Base-by-base conservation (phyloP, 2,888 invertebrate genomes). In the Troides helena region DNA sequence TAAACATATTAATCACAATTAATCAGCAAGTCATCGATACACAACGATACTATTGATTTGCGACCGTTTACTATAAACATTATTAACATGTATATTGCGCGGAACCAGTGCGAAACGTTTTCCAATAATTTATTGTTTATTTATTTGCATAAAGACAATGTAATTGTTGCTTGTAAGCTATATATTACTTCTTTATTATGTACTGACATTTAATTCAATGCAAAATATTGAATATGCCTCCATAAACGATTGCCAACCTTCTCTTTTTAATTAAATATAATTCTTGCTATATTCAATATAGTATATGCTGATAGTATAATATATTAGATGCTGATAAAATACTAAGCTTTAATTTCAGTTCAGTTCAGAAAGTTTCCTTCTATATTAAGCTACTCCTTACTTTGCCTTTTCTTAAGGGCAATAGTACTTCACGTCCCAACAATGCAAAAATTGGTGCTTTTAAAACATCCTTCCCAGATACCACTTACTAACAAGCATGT, bases 1-100 rank as follows among this genome's bases (percentile, higher is more conserved):
- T 61, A 70, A 64, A 67, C 25, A 50, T 64, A 70, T 70, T 70
- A 70, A 70, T 70, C 70, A 70, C 70, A 70, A 70, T 67, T 70
- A 70, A 70, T 70, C 70, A 64, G 56, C 50, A 17, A 67, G 70
- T 70, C 70, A 67, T 65, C 70, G 64, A 67, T 67, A 70, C 64
- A 57, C 61, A 56, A 46, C 30, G 67, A 63, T 67, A 67, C 63
- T 53, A 18, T 57, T 67, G 70, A 70, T 70, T 67, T 67, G 67
- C 61, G 67, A 70, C 67, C 60, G 56, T 67, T 43, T 64, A 64
- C n/a, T 39, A 17, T 60, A 25, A 70, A 66, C 64, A 36, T 70
- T 67, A 70, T 67, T 67, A 70, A 70, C 56, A 70, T 70, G 67
- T 67, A 58, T 62, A 63, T 67, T 70, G 61, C 70, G 43, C 30